Conservation (phyloP, 2,113 vertebrate genomes). For the Albula goreensis region DNA sequence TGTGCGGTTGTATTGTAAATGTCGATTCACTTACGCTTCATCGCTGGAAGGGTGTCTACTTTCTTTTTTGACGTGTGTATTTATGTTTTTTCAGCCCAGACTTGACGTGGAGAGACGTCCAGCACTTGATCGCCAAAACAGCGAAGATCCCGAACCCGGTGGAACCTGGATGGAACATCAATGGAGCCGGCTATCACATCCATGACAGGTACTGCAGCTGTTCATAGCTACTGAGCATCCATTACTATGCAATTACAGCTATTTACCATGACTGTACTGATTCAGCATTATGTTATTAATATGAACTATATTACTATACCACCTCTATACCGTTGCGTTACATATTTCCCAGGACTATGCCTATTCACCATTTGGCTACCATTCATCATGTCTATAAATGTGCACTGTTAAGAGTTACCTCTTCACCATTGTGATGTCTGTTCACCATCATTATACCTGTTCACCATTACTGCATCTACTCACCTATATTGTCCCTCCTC, state of each 20-base stretch:
- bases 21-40: constrained; percentile 38
- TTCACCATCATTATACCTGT: neutral
- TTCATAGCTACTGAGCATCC: neutral
- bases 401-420: neutral
- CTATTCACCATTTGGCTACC: neutral
- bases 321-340: neutral
- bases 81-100: constrained; percentile 65
- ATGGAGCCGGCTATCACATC: constrained; percentile 70
- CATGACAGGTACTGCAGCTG: constrained; percentile 76
- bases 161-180: constrained; percentile 70
- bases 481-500: neutral
- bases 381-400: no score
- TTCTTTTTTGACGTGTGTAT: constrained; percentile 40
- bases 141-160: constrained; percentile 71
- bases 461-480: neutral
- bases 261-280: neutral
- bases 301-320: neutral
- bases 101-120: constrained; percentile 74
- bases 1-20: neutral
- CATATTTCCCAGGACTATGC: neutral
- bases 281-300: neutral
- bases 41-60: neutral
- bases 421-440: neutral
- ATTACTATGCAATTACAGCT: neutral
- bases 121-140: constrained; percentile 73